Evolutionary conservation across 2,113 vertebrate species (phyloP).

Genomic region (Calyptommatus sinebrachiatus): DNA sequence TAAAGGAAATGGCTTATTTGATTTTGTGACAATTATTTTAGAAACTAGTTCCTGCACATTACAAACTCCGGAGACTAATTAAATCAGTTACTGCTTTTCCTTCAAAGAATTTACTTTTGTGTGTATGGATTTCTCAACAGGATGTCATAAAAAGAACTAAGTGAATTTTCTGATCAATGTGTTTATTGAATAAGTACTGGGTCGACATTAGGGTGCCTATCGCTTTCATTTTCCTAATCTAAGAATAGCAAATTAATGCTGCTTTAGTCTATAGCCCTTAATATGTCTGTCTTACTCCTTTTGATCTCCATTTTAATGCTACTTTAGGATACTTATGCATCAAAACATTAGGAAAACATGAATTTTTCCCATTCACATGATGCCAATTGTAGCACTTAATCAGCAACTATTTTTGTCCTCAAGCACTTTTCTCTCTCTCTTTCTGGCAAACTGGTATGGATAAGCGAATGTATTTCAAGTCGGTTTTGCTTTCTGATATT

Average conservation of each 20-base stretch:
- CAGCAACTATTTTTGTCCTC: background rate
- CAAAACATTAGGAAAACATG: background rate
- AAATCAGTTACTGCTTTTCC: background rate
- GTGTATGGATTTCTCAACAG: constrained; percentile 19
- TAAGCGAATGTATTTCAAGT: background rate
- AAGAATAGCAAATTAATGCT: constrained; percentile 15
- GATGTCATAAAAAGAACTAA: background rate
- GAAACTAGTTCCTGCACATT: background rate
- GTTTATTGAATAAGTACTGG: constrained; percentile 28
- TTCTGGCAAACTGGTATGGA: background rate
- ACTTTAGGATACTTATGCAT: background rate
- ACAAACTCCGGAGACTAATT: background rate
- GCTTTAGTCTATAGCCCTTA: background rate
- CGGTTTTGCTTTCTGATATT: no score
- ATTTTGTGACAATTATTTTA: background rate
- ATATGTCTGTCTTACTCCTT: background rate
- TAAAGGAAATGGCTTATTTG: background rate
- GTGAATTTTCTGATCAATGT: background rate
- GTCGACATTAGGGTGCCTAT: background rate
- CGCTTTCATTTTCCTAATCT: constrained; percentile 19
- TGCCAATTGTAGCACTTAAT: background rate
- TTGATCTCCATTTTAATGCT: background rate
- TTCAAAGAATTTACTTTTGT: background rate
- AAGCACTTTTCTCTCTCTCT: background rate
- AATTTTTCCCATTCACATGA: background rate